A percentile compares a stretch with the other conserved stretches of the same genome.
Conservation (phyloP, 2,888 invertebrate genomes). For the Oscheius myriophilus region DNA sequence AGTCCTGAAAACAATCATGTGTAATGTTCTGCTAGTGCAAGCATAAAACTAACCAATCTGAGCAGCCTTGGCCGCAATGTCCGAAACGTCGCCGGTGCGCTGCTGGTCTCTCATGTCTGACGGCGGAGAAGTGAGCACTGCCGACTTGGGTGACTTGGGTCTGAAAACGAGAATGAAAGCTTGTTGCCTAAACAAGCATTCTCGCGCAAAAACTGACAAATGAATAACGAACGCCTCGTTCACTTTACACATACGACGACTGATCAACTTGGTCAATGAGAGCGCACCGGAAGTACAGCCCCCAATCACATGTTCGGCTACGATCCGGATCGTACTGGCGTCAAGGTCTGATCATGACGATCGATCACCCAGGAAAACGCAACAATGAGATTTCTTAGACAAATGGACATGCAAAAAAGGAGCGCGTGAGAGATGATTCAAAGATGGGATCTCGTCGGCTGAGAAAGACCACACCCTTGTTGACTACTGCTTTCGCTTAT, state of each 20-base stretch:
- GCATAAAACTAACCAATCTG: neutral
- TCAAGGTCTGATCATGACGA: no score
- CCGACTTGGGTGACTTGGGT: no score
- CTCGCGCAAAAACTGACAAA: conserved; percentile 22
- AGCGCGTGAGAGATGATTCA: no score
- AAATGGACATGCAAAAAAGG: no score
- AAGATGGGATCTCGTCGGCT: conserved; percentile 5
- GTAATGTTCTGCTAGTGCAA: conserved; percentile 16
- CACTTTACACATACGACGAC: conserved; percentile 25
- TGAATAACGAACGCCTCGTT: conserved; percentile 27
- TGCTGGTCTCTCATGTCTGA: no score
- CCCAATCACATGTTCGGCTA: conserved; percentile 22
- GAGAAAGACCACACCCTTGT: no score
- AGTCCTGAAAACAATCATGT: conserved; percentile 17
- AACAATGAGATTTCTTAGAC: no score
- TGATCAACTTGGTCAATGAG: conserved; percentile 29
- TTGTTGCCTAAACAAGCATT: no score
- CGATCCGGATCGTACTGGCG: conserved; percentile 19
- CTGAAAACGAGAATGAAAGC: no score
- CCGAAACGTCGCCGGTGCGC: neutral
- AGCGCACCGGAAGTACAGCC: conserved; percentile 25
- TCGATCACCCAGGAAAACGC: no score
- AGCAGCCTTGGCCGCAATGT: neutral
- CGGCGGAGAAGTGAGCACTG: no score
- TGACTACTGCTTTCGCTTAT: no score